Conservation (phyloP, 2,888 invertebrate genomes). For the Brenthis ino region DNA sequence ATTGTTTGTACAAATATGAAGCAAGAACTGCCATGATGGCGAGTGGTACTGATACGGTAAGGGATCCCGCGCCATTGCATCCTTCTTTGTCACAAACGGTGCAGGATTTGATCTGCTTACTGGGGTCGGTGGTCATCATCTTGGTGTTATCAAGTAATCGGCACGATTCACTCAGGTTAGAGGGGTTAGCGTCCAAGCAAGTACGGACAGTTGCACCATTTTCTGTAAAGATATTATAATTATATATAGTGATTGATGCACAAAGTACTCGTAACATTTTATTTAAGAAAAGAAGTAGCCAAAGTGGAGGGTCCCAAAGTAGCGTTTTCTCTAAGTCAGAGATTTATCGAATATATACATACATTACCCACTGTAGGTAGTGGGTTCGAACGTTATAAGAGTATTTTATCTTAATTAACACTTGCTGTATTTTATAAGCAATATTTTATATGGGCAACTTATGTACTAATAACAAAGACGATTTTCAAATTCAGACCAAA, state of each 20-base stretch:
- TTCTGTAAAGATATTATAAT: slow-evolving; percentile 50
- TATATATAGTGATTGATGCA: background rate
- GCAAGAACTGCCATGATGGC: slow-evolving; percentile 59
- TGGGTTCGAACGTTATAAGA: too few relatives aligned
- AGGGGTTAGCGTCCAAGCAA: slow-evolving; percentile 66
- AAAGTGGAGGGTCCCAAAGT: too few relatives aligned
- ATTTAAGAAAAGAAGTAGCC: too few relatives aligned
- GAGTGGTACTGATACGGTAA: slow-evolving; percentile 62
- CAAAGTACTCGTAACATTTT: background rate
- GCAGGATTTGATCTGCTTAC: slow-evolving; percentile 61
- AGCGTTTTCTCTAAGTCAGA: too few relatives aligned
- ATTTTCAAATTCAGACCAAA: too few relatives aligned
- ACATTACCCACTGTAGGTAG: too few relatives aligned
- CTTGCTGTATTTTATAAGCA: too few relatives aligned
- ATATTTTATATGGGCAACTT: too few relatives aligned
- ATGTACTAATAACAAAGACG: too few relatives aligned
- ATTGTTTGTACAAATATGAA: slow-evolving; percentile 67
- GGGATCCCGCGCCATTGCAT: slow-evolving; percentile 76
- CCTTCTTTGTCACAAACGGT: slow-evolving; percentile 76
- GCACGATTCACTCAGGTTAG: slow-evolving; percentile 61
- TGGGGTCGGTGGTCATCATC: slow-evolving; percentile 38
- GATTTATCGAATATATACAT: too few relatives aligned
- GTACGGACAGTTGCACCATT: slow-evolving; percentile 64
- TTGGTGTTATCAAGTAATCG: slow-evolving; percentile 51
- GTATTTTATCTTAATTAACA: too few relatives aligned